Base-by-base conservation (phyloP, 2,888 invertebrate species). In the Acrobasis consociella region DNA sequence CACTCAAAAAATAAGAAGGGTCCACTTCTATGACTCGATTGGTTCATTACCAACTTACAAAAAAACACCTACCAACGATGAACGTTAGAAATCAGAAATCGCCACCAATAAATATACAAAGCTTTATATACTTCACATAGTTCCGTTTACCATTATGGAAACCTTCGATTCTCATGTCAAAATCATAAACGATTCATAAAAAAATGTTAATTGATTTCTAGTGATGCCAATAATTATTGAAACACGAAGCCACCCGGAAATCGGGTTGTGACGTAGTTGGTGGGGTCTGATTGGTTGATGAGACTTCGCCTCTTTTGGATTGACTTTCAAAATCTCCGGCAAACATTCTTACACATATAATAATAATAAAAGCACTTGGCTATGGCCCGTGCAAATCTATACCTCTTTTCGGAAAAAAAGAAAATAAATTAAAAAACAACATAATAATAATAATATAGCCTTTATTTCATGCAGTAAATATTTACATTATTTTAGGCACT, bases 191-290 rank as follows among this genome's bases (percentile, higher is more conserved):
- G 70, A 75, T 67, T 66, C 66, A 72, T 70, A 68, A 73, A 82
- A 82, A 82, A 76, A 61, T 16, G 46, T 73, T 83, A 84, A 84
- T 84, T 83, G 84, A 82, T 74, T 71, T 75, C 72, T 67, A 76
- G 78, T 74, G 76, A 73, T 65, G 69, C 65, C 67, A 67, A 71
- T 80, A 77, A 82, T 84, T 76, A 78, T 72, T 67, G 62, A 67
- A 31, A 51, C 67, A 69, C 69, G 67, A 63, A 62, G 38, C 46
- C 39, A 61, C 61, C 53, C 61, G 61, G 61, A 61, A 61, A 61
- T 46, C 37, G 7, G 16, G 8, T 9, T 58, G 49, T 9, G 53
- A 55, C 8, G 16, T 15, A 37, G 31, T 38, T 42, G 42, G 2
- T 42, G 17, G 16, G 7, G 17, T 37, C 56, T 10, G 5, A 15